These are phyloP conservation scores for Casuarius casuarius DNA, from an alignment of 2,113 vertebrate genomes.

Conservation along the genomic window DNA sequence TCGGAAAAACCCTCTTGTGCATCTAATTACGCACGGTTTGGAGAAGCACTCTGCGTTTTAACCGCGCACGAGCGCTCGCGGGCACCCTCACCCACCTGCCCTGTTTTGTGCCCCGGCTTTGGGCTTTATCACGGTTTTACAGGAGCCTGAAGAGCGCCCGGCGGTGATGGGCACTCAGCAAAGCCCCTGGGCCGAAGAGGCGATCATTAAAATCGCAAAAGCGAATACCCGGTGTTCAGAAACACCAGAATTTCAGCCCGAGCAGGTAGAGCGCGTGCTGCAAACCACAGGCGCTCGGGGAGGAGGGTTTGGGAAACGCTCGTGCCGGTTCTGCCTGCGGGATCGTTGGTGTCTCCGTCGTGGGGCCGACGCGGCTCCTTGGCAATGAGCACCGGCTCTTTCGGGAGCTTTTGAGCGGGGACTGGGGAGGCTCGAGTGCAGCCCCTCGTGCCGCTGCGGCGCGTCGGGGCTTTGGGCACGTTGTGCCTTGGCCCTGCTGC, in stretches of 20 bases:
- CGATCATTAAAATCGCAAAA: slow-evolving; percentile 39
- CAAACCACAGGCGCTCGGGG: neutral
- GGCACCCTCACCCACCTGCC: neutral
- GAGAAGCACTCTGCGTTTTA: neutral
- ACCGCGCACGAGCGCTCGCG: neutral
- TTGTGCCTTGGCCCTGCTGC: neutral
- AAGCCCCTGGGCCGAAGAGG: neutral
- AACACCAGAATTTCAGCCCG: slow-evolving; percentile 51
- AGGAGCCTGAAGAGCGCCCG: neutral
- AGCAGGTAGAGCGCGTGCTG: slow-evolving; percentile 22
- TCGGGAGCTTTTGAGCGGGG: neutral
- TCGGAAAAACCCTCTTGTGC: neutral
- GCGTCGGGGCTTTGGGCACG: neutral
- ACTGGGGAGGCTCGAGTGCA: neutral
- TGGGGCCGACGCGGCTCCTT: neutral
- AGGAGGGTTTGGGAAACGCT: neutral
- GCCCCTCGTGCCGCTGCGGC: neutral
- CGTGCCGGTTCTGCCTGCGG: neutral
- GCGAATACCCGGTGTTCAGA: neutral
- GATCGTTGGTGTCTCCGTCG: neutral
- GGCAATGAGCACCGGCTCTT: neutral
- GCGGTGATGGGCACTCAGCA: fast-evolving
- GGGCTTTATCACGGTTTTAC: fast-evolving
- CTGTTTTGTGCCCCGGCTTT: neutral
- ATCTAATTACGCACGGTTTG: neutral